Evolutionary conservation across 2,888 invertebrate species (phyloP), one percentile per base, ranked within the genome.

Genomic region (Diarsia dahlii): DNA sequence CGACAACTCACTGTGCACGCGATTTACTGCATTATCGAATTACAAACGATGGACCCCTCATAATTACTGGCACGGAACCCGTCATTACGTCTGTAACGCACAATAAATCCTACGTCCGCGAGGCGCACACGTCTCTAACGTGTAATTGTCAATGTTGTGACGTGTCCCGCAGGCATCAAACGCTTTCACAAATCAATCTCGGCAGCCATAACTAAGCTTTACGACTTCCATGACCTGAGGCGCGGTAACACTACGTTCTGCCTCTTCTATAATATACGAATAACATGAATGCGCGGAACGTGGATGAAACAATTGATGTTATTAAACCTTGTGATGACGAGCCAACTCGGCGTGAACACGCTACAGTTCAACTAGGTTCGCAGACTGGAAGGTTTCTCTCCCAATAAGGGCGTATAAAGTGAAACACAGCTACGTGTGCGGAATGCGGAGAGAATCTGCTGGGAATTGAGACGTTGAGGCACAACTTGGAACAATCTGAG

Each of bases 181-280:
- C 67, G 81, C 81, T 86, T 81, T 81, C 85, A 85, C 81, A 75
- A 84, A 86, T 86, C 84, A 84, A 86, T 70, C 76, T 83, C 65
- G 50, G 63, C 66, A 60, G 68, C 50, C 64, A 64, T 58, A 71
- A 64, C 60, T 62, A 56, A 73, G 70, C 69, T 73, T 82, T 82
- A 75, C 68, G 76, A 74, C 67, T 78, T 68, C 70, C 78, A 54
- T 62, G 56, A 65, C 66, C 62, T 71, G 48, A 48, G 78, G 81
- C 74, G 72, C 23, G 1, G 13, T n/a, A 12, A 45, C n/a, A 18
- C 46, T 8, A n/a, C 50, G 45, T 20, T 46, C 67, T 60, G 64
- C 23, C 50, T 9, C 13, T n/a, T 4, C 60, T 0, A 18, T 15
- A 28, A 39, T 65, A 52, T 60, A 48, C 13, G 34, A 50, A 45